Evolutionary conservation across 64 coral and sea anemone genomes (phyloP).

Genomic region (Dendrophyllia cribrosa): DNA sequence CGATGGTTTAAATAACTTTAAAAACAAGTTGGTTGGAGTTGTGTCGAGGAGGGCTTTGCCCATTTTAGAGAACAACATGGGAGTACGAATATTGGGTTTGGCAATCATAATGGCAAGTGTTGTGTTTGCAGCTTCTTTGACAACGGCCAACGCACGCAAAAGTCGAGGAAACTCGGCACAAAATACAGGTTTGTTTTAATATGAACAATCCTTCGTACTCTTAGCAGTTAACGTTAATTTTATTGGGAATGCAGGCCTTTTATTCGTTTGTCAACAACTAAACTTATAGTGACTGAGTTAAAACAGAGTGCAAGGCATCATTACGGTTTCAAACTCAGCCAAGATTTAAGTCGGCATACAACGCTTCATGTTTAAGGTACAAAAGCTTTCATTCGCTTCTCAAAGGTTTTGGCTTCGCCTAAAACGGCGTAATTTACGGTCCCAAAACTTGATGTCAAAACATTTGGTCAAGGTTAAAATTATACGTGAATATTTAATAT

Average conservation of each 20-base stretch:
- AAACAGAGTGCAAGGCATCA: too few species aligned
- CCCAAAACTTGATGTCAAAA: too few species aligned
- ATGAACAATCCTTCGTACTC: background rate
- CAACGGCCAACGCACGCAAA: background rate
- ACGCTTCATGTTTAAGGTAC: too few species aligned
- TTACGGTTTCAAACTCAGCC: too few species aligned
- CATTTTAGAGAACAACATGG: background rate
- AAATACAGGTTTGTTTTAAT: background rate
- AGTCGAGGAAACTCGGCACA: background rate
- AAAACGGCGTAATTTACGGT: too few species aligned
- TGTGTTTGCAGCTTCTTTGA: conserved; percentile 2
- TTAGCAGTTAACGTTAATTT: background rate
- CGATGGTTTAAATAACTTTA: background rate
- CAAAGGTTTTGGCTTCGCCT: too few species aligned
- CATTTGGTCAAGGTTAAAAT: too few species aligned
- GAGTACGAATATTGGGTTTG: background rate
- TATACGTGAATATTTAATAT: too few species aligned
- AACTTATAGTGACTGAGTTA: too few species aligned
- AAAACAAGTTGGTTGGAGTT: background rate
- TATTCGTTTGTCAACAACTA: too few species aligned
- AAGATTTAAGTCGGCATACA: too few species aligned
- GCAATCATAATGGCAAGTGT: background rate
- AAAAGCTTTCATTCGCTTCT: too few species aligned
- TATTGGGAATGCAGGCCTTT: background rate
- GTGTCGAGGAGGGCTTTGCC: background rate